phyloP scores from a whole-genome alignment of 2,888 invertebrate genomes.

The Rhamnusium bicolor region DNA sequence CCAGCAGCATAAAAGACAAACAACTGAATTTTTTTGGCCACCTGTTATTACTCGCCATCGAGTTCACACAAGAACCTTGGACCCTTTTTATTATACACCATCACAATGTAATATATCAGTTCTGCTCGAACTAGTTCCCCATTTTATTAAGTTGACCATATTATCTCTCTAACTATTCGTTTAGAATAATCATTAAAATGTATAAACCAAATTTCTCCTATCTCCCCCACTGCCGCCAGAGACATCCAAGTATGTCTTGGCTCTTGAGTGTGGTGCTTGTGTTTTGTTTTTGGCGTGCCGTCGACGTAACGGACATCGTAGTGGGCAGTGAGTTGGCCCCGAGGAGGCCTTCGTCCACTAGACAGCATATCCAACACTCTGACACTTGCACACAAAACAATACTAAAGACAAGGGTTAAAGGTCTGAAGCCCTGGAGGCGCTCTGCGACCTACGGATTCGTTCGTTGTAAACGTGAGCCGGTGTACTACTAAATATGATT shows the following conservation, averaged over 20 bases:
- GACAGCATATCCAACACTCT: slow-evolving; percentile 57
- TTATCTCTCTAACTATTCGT: too few species aligned
- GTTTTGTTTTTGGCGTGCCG: slow-evolving; percentile 51
- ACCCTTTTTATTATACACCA: too few species aligned
- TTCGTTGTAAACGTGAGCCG: slow-evolving; percentile 2
- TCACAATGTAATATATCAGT: too few species aligned
- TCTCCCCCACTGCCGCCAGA: slow-evolving; percentile 10
- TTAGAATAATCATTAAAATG: not conserved
- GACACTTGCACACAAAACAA: slow-evolving; percentile 55
- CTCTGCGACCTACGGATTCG: slow-evolving; percentile 27
- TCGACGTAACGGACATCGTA: slow-evolving; percentile 47
- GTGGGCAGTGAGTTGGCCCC: slow-evolving; percentile 45
- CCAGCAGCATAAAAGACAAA: too few species aligned
- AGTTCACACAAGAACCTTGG: too few species aligned
- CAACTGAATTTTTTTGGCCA: too few species aligned
- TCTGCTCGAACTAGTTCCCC: too few species aligned
- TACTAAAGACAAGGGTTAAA: slow-evolving; percentile 57
- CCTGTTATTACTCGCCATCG: too few species aligned
- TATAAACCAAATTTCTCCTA: not conserved
- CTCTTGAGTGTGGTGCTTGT: slow-evolving; percentile 22
- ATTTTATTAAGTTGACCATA: too few species aligned
- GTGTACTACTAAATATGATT: not conserved
- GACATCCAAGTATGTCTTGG: slow-evolving; percentile 29
- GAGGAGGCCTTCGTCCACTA: slow-evolving; percentile 50
- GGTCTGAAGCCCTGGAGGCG: slow-evolving; percentile 48